phyloP scores from a whole-genome alignment of 2,888 invertebrate genomes.

The Hymenopus coronatus region DNA sequence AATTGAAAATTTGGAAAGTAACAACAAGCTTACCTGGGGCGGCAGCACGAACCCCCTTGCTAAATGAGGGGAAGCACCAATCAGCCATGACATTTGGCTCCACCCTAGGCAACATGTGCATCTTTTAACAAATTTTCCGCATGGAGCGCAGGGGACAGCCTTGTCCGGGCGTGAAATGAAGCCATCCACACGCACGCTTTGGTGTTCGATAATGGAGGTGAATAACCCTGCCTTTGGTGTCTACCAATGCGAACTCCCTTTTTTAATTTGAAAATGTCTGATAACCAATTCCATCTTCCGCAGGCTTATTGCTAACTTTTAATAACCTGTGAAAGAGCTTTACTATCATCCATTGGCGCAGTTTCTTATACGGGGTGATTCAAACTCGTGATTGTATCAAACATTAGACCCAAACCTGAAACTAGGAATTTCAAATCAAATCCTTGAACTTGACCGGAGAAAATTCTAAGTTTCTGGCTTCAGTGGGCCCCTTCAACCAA shows the following conservation, averaged over 20 bases:
- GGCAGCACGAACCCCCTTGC: neutral
- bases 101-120: neutral
- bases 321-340: too few relatives aligned
- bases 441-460: too few relatives aligned
- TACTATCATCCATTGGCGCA: too few relatives aligned
- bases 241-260: neutral
- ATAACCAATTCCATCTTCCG: neutral
- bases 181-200: neutral
- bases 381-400: too few relatives aligned
- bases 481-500: too few relatives aligned
- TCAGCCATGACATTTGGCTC: neutral
- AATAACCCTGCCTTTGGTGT: neutral
- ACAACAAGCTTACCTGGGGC: too few relatives aligned
- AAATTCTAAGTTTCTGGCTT: too few relatives aligned
- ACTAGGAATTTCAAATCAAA: too few relatives aligned
- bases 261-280: neutral
- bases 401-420: too few relatives aligned
- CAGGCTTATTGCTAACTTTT: too few relatives aligned
- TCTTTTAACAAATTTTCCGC: neutral
- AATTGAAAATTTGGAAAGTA: too few relatives aligned
- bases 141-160: neutral
- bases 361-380: too few relatives aligned
- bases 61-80: neutral
- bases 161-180: neutral
- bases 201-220: neutral